Evolutionary conservation across 2,888 invertebrate species (phyloP), one percentile per base, ranked within the genome.

Genomic region (Stegana nigrithorax): DNA sequence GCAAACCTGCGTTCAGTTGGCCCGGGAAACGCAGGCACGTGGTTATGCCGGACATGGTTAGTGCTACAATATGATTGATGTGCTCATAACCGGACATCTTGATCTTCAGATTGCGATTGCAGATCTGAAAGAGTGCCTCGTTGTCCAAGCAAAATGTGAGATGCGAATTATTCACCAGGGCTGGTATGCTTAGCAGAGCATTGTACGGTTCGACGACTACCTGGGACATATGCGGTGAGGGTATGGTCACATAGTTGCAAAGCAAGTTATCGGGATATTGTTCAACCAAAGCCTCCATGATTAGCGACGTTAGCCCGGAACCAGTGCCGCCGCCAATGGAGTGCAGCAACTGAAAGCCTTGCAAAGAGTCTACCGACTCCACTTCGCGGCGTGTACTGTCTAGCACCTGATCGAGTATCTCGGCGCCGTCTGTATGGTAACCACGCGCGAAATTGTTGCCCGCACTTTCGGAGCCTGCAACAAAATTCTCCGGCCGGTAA

Each of bases 1-100:
- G 87, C 0, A 96, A 86, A 74, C 95, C 95, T 0, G 95, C 93
- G 83, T 95, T 96, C 75, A 96, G 85, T 78, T 96, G 95, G n/a
- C 95, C 96, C 0, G 95, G 95, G 88, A 95, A 96, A 7, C 95
- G 89, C 1, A 95, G 88, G 62, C 91, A 91, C 0, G 91, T 91
- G 0, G 93, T 93, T 6, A 93, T 90, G 0, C 93, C 93, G 0
- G 93, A 88, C 79, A 84, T 83, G 12, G 83, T 80, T 7, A 83
- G 64, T 0, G 82, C 81, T 1, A 84, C 82, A 23, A 84, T 79
- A 39, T 83, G 82, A 56, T 84, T 84, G 19, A 82, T 77, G 26
- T 84, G 81, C 62, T 76, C 75, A 23, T 82, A 73, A 12, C 75
- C 72, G 12, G 77, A 78, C 39, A 68, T 67, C n/a, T 67, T 66